Evolutionary conservation across 2,113 vertebrate genomes (phyloP), one percentile per base, ranked within the genome.

Genomic region (Gadus chalcogrammus): DNA sequence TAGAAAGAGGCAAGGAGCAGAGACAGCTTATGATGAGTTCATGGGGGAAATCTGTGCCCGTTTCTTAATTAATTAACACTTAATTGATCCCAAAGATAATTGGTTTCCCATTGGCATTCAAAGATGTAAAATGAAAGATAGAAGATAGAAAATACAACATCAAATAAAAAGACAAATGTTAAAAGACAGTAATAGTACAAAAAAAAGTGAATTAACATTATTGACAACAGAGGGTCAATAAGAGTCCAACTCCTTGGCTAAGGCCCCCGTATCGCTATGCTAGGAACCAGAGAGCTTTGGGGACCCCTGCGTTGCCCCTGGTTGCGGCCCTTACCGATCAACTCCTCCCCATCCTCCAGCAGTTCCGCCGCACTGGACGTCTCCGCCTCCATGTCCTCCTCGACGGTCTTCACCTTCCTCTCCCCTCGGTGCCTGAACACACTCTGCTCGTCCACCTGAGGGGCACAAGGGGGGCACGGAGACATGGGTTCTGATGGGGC

Each of bases 361-460:
- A 96, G 88, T 12, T 97, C 95, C 0, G 91, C 83, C 31, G 93
- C 85, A 61, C 87, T 91, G 68, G 92, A 93, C 0, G 92, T 87
- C 69, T 93, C 87, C 0, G 92, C 91, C 35, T 96, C 94, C 88
- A 95, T 79, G 52, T 98, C 95, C 79, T 99, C 97, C 0, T 99
- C 96, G 35, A 95, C 83, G 0, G 92, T 87, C 78, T 94, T 97
- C 72, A 95, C 92, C 80, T 93, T 99, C 73, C 97, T 92, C 70
- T 99, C 97, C 0, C 96, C 94, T 42, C 83, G 79, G 88, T 99
- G 97, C 67, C 96, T 92, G 85, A 93, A 95, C 62, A 97, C 86
- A 55, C 93, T 94, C 76, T 94, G 89, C 56, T 99, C 97, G 59
- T 99, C 97, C 63, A 99, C 96, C 97, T 99, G n/a, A n/a, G n/a